phyloP scores from a whole-genome alignment of 2,888 invertebrate genomes.

The Nomada fabriciana region DNA sequence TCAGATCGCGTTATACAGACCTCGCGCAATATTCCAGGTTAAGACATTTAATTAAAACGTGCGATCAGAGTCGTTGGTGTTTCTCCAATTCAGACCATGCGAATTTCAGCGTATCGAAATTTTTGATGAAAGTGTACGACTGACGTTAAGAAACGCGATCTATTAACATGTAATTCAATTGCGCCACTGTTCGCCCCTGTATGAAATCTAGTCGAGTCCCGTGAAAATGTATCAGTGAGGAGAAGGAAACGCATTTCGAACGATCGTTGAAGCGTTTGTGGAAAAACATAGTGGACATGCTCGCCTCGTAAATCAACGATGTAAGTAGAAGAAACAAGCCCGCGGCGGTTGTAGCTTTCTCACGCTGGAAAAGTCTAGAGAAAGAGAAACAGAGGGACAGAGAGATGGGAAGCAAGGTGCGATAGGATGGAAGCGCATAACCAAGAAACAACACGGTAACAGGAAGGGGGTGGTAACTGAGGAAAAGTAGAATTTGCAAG shows the following conservation, averaged over 20 bases:
- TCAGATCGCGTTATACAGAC: not conserved
- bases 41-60: conserved; percentile 51
- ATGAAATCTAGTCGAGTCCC: not conserved
- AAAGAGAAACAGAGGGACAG: not conserved
- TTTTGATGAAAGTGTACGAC: not conserved
- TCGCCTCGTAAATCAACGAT: conserved; percentile 22
- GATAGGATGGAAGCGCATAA: not conserved
- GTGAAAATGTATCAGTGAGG: not conserved
- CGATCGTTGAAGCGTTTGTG: not conserved
- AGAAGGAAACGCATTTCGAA: not conserved
- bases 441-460: not conserved
- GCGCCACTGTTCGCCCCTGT: not conserved
- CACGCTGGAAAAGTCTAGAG: not conserved
- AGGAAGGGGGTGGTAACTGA: conserved; percentile 9
- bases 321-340: conserved; percentile 1
- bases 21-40: conserved; percentile 29
- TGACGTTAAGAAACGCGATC: not conserved
- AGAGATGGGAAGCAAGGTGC: not conserved
- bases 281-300: not conserved
- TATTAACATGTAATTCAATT: not conserved
- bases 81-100: not conserved
- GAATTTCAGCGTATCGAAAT: not conserved
- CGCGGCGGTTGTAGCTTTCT: not conserved
- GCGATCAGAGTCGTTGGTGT: conserved; percentile 11
- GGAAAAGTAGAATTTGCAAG: conserved; percentile 61